These are phyloP conservation scores for Dallia pectoralis DNA, from an alignment of 2,797 vertebrate species.

Conservation along the genomic window DNA sequence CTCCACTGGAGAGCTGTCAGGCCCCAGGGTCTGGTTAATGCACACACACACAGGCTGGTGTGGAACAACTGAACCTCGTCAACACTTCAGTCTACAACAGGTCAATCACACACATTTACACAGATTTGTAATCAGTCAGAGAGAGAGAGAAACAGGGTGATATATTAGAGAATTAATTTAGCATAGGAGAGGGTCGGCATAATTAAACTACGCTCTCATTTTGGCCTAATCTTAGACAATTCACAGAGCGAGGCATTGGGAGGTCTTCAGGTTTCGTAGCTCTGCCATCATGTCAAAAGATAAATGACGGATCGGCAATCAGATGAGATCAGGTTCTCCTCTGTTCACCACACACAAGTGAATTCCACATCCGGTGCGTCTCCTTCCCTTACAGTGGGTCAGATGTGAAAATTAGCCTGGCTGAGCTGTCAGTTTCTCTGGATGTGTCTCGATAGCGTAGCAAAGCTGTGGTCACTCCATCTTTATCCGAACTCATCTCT, in stretches of 20 bases:
- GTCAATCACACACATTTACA: constrained; percentile 36
- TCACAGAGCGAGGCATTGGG: background rate
- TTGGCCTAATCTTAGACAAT: constrained; percentile 1
- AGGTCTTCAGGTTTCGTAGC: background rate
- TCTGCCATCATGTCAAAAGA: background rate
- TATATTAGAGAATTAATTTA: background rate
- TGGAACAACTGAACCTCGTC: constrained; percentile 25
- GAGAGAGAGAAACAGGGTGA: background rate
- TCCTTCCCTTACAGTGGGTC: constrained; percentile 13
- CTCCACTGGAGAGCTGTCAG: constrained; percentile 44
- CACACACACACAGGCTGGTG: constrained; percentile 12
- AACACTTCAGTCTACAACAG: constrained; percentile 37
- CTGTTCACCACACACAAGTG: background rate
- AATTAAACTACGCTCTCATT: constrained; percentile 14
- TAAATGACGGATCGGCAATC: constrained; percentile 9
- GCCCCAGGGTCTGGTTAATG: constrained; percentile 49
- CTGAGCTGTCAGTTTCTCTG: constrained; percentile 30
- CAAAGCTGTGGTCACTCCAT: constrained; percentile 28
- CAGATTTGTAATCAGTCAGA: constrained; percentile 18
- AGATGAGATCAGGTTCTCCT: background rate
- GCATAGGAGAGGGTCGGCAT: background rate
- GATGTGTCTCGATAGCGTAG: constrained; percentile 18
- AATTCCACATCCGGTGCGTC: background rate
- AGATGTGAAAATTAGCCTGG: constrained; percentile 3
- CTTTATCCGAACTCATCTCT: constrained; percentile 52